A percentile compares a stretch with the other conserved stretches of the same genome.
Conservation (phyloP, 2,888 invertebrate genomes). For the Myopa tessellatipennis region DNA sequence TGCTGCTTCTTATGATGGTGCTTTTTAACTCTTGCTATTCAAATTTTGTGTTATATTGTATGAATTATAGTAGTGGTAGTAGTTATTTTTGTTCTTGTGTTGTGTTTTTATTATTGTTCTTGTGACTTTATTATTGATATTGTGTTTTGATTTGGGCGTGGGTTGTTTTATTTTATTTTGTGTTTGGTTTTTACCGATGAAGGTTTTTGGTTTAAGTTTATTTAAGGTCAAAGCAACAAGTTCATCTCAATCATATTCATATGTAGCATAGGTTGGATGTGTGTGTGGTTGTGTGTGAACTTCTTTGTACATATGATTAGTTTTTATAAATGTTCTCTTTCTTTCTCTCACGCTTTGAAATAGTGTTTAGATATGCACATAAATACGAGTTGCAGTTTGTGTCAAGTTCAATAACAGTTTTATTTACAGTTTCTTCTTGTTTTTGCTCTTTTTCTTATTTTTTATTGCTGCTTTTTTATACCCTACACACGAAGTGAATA, state of each 20-base stretch:
- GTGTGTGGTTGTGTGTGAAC: neutral
- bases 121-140: neutral
- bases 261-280: neutral
- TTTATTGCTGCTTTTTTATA: too few relatives aligned
- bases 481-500: too few relatives aligned
- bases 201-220: too few relatives aligned
- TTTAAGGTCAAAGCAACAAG: slow-evolving; percentile 50
- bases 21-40: neutral
- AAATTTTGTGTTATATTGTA: neutral
- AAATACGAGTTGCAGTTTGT: neutral
- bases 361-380: neutral
- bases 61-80: too few relatives aligned
- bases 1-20: too few relatives aligned
- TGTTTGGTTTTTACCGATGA: neutral
- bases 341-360: neutral
- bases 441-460: slow-evolving; percentile 3
- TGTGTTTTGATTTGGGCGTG: neutral
- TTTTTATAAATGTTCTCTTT: neutral
- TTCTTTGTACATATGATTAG: neutral
- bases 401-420: slow-evolving; percentile 43
- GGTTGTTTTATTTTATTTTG: neutral
- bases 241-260: slow-evolving; percentile 19
- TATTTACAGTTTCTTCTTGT: slow-evolving; percentile 41
- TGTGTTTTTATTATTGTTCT: slow-evolving; percentile 3
- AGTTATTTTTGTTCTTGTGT: neutral